Base-by-base conservation (phyloP, 23 tunicate species). In the Aplidium turbinatum region DNA sequence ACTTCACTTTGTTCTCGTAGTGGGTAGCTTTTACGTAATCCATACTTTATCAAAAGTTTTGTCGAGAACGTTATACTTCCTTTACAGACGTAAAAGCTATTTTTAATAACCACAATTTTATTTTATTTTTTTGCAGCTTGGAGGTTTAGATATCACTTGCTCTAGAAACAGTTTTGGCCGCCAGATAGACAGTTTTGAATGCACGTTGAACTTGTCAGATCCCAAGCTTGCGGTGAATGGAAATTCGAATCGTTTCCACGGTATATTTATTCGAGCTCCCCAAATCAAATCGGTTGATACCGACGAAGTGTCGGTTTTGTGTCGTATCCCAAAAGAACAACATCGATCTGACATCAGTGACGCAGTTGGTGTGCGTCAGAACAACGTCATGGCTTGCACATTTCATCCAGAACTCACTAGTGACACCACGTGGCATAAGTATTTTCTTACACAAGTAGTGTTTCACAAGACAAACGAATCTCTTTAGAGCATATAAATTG, bases 91-190 rank as follows among this genome's bases (percentile, higher is more conserved):
- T n/a, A n/a, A n/a, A n/a, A n/a, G n/a, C n/a, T n/a, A n/a, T n/a
- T n/a, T n/a, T n/a, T n/a, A n/a, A n/a, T n/a, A n/a, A n/a, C n/a
- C n/a, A n/a, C n/a, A n/a, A n/a, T n/a, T n/a, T n/a, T n/a, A n/a
- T n/a, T 55, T 20, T 55, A 22, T 20, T 55, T 55, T 6, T n/a
- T 22, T 47, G 18, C 27, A 87, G 95, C 57, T 87, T 23, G 95
- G 95, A 6, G 95, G 95, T 35, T 35, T 87, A 27, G 95, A 87
- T 58, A 81, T 87, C 16, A 87, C 95, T 1, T 87, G 95, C 28
- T 16, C 24, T 11, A 77, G 95, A 18, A 87, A 87, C 73, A 82
- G 77, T 13, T 79, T 67, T 31, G 95, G 87, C 3, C 71, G 87
- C 1, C 95, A 87, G 34, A 54, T 47, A 35, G 60, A 87, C 29